Evolutionary conservation across 2,113 vertebrate genomes (phyloP).

Genomic region (Bucco capensis): DNA sequence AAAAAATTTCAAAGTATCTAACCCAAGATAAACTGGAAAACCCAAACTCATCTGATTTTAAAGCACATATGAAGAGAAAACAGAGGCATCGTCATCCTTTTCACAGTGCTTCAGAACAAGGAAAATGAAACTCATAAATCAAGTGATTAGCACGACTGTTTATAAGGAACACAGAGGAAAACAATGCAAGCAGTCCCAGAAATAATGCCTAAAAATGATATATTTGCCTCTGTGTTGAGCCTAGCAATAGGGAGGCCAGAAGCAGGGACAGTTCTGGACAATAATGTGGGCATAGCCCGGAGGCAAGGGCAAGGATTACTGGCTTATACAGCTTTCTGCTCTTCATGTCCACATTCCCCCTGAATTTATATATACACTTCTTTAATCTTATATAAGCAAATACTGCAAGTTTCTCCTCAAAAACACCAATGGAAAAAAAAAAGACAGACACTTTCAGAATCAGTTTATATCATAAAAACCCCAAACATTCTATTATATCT

Average conservation of each 20-base stretch:
- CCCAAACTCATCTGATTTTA: background rate
- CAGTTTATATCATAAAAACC: background rate
- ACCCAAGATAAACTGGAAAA: background rate
- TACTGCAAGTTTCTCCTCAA: background rate
- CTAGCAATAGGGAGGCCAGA: background rate
- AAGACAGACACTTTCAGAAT: background rate
- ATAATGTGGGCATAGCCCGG: rapidly evolving
- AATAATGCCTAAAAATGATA: background rate
- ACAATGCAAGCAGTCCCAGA: background rate
- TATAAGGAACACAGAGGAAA: background rate
- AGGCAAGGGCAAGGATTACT: background rate
- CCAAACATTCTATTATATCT: background rate
- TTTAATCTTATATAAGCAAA: background rate
- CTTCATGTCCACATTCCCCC: background rate
- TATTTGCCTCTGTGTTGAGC: background rate
- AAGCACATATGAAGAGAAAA: background rate
- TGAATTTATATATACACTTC: background rate
- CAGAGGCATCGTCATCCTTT: background rate
- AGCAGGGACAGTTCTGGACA: background rate
- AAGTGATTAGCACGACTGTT: background rate
- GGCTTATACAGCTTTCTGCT: background rate
- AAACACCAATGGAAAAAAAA: background rate
- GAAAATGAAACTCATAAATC: background rate
- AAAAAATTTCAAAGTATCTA: background rate
- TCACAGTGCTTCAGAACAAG: background rate